These are phyloP conservation scores for Vireo altiloquus DNA, from an alignment of 2,113 vertebrate genomes.

Conservation along the genomic window DNA sequence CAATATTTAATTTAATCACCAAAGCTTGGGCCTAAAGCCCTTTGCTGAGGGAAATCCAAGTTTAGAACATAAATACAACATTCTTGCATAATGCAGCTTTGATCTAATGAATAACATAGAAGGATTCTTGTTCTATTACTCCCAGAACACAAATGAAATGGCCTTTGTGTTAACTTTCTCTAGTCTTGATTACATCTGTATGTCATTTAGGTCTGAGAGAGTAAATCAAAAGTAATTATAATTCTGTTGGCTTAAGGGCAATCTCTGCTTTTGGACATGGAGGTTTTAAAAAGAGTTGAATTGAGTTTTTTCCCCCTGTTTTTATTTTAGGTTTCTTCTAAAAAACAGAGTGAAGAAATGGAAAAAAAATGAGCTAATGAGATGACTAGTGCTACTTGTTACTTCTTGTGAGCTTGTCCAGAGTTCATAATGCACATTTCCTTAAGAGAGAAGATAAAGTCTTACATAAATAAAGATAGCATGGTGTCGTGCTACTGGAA, in stretches of 20 bases:
- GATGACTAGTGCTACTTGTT: not conserved
- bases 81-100: constrained; percentile 11
- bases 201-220: not conserved
- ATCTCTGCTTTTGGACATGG: not conserved
- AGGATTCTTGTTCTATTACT: not conserved
- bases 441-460: not conserved
- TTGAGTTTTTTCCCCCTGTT: rapidly evolving
- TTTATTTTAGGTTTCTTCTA: not conserved
- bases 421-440: not conserved
- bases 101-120: constrained; percentile 29
- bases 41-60: constrained; percentile 24
- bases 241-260: not conserved
- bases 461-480: constrained; percentile 27
- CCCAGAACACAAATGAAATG: not conserved
- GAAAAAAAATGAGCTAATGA: not conserved
- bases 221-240: not conserved
- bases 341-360: not conserved
- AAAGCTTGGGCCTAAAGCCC: not conserved
- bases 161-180: not conserved
- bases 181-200: not conserved
- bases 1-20: not conserved
- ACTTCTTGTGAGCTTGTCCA: not conserved
- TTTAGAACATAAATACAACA: constrained; percentile 3
- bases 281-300: not conserved
- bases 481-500: not conserved